These are phyloP conservation scores for Hypolimnas misippus DNA, from an alignment of 2,888 invertebrate genomes.

Conservation along the genomic window DNA sequence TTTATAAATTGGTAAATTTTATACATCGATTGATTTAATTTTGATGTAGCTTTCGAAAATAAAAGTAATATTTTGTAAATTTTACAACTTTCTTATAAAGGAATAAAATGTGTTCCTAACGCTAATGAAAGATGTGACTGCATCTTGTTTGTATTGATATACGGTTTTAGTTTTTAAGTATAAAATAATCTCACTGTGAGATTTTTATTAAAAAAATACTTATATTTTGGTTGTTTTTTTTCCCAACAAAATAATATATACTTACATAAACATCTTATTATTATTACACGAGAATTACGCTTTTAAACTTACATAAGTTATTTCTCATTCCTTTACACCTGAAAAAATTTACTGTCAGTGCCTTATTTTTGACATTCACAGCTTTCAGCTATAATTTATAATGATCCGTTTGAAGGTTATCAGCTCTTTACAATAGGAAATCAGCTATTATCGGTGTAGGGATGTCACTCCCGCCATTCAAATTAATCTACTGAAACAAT, in stretches of 20 bases:
- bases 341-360: too few species aligned
- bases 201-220: slow-evolving; percentile 9
- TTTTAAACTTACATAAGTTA: too few species aligned
- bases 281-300: too few species aligned
- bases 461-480: too few species aligned
- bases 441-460: too few species aligned
- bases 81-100: neutral
- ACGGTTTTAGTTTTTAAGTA: slow-evolving; percentile 10
- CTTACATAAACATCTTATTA: neutral
- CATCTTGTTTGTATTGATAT: neutral
- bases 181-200: slow-evolving; percentile 12
- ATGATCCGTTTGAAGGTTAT: too few species aligned
- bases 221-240: neutral
- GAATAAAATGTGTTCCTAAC: neutral
- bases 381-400: too few species aligned
- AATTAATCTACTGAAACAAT: too few species aligned
- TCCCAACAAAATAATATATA: too few species aligned
- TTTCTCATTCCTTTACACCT: too few species aligned
- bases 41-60: neutral
- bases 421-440: too few species aligned
- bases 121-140: slow-evolving; percentile 4
- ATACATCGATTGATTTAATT: neutral
- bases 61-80: neutral
- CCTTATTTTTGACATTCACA: too few species aligned
- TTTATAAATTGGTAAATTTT: neutral